Conservation (phyloP, 2,797 vertebrate species). For the Mastacembelus armatus region DNA sequence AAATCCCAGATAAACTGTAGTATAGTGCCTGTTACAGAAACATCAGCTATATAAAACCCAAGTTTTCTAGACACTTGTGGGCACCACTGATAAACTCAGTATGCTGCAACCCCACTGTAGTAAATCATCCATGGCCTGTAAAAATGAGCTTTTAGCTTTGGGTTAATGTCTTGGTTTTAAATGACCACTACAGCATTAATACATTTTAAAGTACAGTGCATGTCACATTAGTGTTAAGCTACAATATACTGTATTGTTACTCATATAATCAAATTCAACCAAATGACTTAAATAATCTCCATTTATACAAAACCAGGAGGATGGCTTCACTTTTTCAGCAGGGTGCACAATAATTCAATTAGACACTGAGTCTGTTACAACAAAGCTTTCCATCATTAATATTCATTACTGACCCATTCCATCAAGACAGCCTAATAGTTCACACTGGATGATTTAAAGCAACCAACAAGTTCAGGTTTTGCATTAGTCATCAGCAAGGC, state of each 20-base stretch:
- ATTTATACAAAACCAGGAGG: conserved; percentile 11
- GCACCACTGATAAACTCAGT: no score
- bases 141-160: no score
- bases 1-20: background rate
- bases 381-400: conserved; percentile 36
- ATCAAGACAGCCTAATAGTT: conserved; percentile 36
- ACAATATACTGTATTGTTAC: background rate
- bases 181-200: no score
- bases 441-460: conserved; percentile 21
- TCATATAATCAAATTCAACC: background rate
- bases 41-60: no score
- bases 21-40: background rate
- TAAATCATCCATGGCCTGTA: no score
- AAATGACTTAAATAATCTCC: conserved; percentile 5
- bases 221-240: background rate
- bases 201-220: no score
- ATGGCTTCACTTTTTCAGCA: background rate
- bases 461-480: conserved; percentile 41
- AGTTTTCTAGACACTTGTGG: no score
- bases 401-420: conserved; percentile 40
- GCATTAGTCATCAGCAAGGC: no score
- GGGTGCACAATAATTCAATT: conserved; percentile 15
- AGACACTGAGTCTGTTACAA: conserved; percentile 1
- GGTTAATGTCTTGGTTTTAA: no score
- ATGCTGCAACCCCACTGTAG: no score